phyloP scores from a whole-genome alignment of 2,113 vertebrate species.

The Meleagris gallopavo region DNA sequence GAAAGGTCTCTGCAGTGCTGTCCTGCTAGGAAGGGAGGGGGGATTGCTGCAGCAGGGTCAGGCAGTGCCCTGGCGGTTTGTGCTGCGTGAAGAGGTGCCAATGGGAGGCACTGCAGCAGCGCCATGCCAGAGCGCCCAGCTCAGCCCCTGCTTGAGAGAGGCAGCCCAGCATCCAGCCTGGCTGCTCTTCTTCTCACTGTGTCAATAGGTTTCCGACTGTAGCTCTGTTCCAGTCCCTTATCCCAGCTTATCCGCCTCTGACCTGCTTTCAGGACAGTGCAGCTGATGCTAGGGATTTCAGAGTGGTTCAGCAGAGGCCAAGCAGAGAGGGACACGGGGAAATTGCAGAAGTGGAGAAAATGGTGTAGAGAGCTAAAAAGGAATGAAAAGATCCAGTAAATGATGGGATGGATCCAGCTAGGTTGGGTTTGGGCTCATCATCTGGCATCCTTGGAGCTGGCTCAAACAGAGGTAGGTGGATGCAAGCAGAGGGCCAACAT shows the following conservation, averaged over 20 bases:
- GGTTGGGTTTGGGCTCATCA: not conserved
- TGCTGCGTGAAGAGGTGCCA: not conserved
- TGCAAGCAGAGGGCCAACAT: not conserved
- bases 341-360: not conserved
- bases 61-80: not conserved
- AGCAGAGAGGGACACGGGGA: fast-evolving
- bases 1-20: not conserved
- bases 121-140: not conserved
- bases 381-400: not conserved
- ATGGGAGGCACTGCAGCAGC: not conserved
- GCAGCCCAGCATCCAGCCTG: not conserved
- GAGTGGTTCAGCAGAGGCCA: not conserved
- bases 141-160: not conserved
- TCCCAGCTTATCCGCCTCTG: constrained; percentile 66
- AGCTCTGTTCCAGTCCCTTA: constrained; percentile 49
- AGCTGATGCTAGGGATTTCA: constrained; percentile 29
- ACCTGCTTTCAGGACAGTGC: constrained; percentile 68
- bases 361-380: not conserved
- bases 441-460: not conserved
- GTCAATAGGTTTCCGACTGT: not conserved
- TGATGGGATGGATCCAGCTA: not conserved
- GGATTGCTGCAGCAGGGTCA: not conserved
- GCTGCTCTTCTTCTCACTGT: not conserved
- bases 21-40: not conserved
- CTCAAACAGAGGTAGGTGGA: not conserved